Evolutionary conservation across 2,797 vertebrate species (phyloP).

Genomic region (Taeniopygia guttata): DNA sequence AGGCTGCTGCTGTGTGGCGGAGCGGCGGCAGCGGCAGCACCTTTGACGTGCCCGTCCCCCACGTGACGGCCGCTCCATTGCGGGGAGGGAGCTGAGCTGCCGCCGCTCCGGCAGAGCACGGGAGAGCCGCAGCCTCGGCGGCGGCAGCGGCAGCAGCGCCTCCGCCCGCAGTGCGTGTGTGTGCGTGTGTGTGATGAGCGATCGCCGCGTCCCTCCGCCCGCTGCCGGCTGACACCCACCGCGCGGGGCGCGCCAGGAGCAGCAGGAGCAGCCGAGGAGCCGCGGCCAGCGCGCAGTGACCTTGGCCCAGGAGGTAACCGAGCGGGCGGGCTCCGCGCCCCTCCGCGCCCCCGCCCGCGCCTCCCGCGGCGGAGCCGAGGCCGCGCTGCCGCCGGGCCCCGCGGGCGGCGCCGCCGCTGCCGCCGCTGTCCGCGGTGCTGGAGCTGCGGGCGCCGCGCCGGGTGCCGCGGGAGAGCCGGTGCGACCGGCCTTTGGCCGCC

Average conservation of each 20-base stretch:
- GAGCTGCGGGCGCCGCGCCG: neutral
- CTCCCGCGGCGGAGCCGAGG: neutral
- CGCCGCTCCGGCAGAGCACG: constrained; percentile 54
- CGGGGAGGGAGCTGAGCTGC: constrained; percentile 61
- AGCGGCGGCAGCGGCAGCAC: constrained; percentile 49
- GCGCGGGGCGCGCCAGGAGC: constrained; percentile 44
- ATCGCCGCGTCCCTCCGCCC: constrained; percentile 55
- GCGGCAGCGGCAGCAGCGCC: neutral
- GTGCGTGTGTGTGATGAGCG: constrained; percentile 67
- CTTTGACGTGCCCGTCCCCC: constrained; percentile 65
- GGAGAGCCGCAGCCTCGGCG: constrained; percentile 44
- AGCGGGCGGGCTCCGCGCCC: neutral
- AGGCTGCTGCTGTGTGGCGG: neutral
- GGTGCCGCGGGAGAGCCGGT: neutral
- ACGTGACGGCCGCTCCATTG: constrained; percentile 74
- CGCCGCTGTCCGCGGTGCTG: constrained; percentile 16
- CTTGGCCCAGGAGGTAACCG: constrained; percentile 73
- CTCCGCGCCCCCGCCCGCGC: neutral
- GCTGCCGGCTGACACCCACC: constrained; percentile 71
- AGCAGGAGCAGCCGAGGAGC: constrained; percentile 25
- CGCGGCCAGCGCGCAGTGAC: constrained; percentile 58
- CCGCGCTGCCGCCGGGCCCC: neutral
- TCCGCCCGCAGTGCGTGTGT: constrained; percentile 28
- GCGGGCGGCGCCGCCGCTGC: neutral
- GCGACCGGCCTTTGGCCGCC: constrained; percentile 33